Conservation (phyloP, 2,797 vertebrate species). For the Onychomys torridus region DNA sequence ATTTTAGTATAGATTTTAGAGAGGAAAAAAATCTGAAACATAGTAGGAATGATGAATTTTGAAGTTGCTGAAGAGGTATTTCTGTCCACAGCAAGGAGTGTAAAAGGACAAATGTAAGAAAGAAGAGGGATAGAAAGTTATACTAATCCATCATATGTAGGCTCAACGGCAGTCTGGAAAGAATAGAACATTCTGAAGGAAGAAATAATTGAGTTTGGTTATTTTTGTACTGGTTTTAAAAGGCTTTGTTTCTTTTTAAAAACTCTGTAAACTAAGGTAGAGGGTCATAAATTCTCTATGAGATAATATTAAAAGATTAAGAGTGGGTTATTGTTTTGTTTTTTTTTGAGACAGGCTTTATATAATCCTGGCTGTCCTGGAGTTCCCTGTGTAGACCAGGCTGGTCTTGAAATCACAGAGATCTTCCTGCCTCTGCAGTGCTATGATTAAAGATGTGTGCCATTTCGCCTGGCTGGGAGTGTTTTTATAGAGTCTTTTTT, state of each 20-base stretch:
- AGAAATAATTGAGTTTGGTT: neutral
- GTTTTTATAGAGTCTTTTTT: slow-evolving; percentile 33
- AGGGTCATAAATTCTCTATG: neutral
- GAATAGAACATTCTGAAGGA: neutral
- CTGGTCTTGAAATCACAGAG: neutral
- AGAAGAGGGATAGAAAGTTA: neutral
- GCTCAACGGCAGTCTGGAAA: neutral
- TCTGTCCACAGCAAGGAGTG: slow-evolving; percentile 32
- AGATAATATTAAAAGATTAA: slow-evolving; percentile 50
- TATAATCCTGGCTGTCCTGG: neutral
- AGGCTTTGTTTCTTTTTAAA: neutral
- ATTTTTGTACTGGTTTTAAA: neutral
- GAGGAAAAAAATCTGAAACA: slow-evolving; percentile 35
- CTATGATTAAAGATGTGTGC: neutral
- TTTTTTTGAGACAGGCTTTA: neutral
- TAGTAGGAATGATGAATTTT: slow-evolving; percentile 3
- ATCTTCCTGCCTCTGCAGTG: neutral
- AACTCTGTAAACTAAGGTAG: slow-evolving; percentile 12
- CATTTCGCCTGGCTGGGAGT: neutral
- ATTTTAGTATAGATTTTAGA: slow-evolving; percentile 19
- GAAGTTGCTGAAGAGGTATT: slow-evolving; percentile 3
- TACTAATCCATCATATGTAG: neutral
- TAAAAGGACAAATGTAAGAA: neutral
- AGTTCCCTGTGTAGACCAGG: neutral
- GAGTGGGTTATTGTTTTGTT: neutral